Percentiles rank a stretch among this genome's conserved stretches.
Evolutionary conservation across 2,888 invertebrate species (phyloP).

Genomic region (Cheilosia pagana): DNA sequence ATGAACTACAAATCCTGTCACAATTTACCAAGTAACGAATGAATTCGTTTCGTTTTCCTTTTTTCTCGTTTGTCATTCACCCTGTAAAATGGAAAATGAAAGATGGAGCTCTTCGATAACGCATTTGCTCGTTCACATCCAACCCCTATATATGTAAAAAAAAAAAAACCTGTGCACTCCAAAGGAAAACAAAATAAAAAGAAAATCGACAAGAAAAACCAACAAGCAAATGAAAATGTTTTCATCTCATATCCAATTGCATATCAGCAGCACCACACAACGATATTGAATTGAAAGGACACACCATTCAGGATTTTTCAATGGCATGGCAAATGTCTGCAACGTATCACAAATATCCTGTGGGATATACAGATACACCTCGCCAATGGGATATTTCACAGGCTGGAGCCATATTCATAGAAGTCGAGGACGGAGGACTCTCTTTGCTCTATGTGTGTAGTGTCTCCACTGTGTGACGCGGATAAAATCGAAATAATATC

Average conservation of each 20-base stretch:
- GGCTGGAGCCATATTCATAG: slow-evolving; percentile 21
- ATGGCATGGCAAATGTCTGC: slow-evolving; percentile 44
- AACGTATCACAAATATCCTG: slow-evolving; percentile 29
- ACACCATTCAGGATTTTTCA: slow-evolving; percentile 6
- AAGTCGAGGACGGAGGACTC: slow-evolving; percentile 15
- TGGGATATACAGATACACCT: slow-evolving; percentile 35
- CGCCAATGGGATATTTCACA: slow-evolving; percentile 13
- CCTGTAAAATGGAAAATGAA: slow-evolving; percentile 63
- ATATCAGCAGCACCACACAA: slow-evolving; percentile 62
- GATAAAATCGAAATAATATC: slow-evolving; percentile 59
- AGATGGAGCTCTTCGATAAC: slow-evolving; percentile 65
- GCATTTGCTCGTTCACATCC: slow-evolving; percentile 45
- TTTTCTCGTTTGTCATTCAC: slow-evolving; percentile 16
- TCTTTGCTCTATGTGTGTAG: neutral
- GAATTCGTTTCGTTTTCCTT: slow-evolving; percentile 27
- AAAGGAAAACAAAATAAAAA: slow-evolving; percentile 15
- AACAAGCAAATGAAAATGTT: slow-evolving; percentile 73
- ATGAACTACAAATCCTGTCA: slow-evolving; percentile 69
- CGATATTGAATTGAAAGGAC: slow-evolving; percentile 72
- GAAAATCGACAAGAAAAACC: slow-evolving; percentile 55
- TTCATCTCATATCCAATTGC: slow-evolving; percentile 74
- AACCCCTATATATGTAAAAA: slow-evolving; percentile 21
- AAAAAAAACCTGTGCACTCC: neutral
- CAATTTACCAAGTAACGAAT: slow-evolving; percentile 40
- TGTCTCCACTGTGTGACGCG: neutral